Evolutionary conservation across 30 jellyfish, hydroid and myxozoan genomes (phyloP), one percentile per base, ranked within the genome.

Genomic region (Aurelia sp.): DNA sequence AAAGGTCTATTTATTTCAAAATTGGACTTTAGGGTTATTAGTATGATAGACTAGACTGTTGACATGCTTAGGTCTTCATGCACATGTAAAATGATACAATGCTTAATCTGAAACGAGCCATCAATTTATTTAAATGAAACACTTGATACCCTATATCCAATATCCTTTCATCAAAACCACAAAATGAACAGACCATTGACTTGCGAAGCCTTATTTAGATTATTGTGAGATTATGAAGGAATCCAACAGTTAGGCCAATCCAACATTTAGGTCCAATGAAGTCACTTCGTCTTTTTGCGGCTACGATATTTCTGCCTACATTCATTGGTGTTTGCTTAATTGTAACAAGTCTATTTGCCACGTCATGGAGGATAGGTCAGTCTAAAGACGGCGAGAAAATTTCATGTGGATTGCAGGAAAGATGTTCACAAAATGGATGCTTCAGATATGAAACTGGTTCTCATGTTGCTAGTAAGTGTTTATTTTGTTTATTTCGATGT

Each of bases 311-410:
- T 31, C 38, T 31, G 3, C 50, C 19, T 16, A 18, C 52, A 6
- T 15, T 31, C 17, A 35, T 44, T 44, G 55, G 80, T 33, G 16
- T 47, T 15, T 30, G 64, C 80, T 13, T 69, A 5, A 13, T 58
- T 27, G 62, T 33, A 6, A 58, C 80, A 12, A 13, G 80, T 30
- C 19, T 69, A 40, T 69, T 69, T 33, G 35, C 80, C 19, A 69
- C 16, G n/a, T 69, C 80, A 9, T 69, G 80, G 80, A 69, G 63
- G 63, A 18, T 69, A 12, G 60, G 20, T 5, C 20, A 15, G 62
- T 13, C 80, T 13, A 19, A 18, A 58, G 35, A 69, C 4, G 27
- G 60, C 17, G 80, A 12, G 13, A 47, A 22, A 58, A 41, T 13
- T 12, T 30, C 31, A 9, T 69, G 7, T 41, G 80, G 80, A 53